Percentiles rank a stretch among this genome's conserved stretches.
These are phyloP conservation scores for Pinna nobilis DNA, from an alignment of 1,140 invertebrate genomes.

Conservation along the genomic window DNA sequence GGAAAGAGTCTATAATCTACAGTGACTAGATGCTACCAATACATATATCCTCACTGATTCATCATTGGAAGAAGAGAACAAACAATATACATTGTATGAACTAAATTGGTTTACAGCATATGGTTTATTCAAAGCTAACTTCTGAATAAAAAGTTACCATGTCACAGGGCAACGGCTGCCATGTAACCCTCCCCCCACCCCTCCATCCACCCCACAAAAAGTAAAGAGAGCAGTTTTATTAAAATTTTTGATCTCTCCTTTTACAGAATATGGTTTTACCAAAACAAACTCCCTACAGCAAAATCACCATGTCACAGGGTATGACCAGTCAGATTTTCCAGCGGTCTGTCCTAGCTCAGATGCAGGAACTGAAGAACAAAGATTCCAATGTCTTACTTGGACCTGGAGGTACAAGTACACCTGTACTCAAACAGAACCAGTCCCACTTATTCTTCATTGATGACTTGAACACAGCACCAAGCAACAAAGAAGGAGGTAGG, in stretches of 20 bases:
- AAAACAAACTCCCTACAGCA: slow-evolving; percentile 61
- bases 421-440: slow-evolving; percentile 35
- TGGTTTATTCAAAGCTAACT: too few relatives aligned
- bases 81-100: too few relatives aligned
- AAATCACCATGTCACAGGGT: slow-evolving; percentile 57
- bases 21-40: too few relatives aligned
- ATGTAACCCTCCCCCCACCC: too few relatives aligned
- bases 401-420: slow-evolving; percentile 36
- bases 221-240: too few relatives aligned
- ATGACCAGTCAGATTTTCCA: slow-evolving; percentile 63
- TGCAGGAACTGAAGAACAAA: slow-evolving; percentile 63
- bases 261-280: slow-evolving; percentile 62
- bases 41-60: too few relatives aligned
- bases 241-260: not conserved
- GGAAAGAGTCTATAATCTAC: too few relatives aligned
- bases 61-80: too few relatives aligned
- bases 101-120: too few relatives aligned
- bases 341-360: slow-evolving; percentile 58
- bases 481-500: slow-evolving; percentile 50
- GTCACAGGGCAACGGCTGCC: too few relatives aligned
- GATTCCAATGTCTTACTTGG: slow-evolving; percentile 47
- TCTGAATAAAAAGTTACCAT: too few relatives aligned
- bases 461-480: slow-evolving; percentile 68
- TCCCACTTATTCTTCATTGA: slow-evolving; percentile 72
- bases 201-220: too few relatives aligned